Conservation (phyloP, 30 jellyfish, hydroid and myxozoan species). For the Cassiopea xamachana region DNA sequence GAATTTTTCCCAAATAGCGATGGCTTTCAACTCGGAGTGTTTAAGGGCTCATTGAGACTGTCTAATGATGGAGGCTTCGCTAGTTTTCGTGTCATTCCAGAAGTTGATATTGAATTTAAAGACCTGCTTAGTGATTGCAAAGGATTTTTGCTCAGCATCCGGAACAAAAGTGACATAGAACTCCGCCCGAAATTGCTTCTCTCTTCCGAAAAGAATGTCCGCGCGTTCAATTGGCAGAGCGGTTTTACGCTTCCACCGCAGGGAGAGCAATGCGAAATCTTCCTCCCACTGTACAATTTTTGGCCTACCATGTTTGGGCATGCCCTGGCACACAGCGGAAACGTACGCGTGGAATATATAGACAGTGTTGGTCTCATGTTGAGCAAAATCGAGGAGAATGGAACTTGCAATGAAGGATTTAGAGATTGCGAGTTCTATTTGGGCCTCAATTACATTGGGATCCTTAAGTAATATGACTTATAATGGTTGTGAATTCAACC, state of each 20-base stretch:
- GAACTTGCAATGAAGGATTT: conserved; percentile 68
- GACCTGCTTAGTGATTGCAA: conserved; percentile 23
- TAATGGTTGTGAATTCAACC: not conserved
- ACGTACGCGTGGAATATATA: conserved; percentile 82
- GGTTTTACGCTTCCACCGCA: conserved; percentile 69
- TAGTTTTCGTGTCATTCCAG: conserved; percentile 80
- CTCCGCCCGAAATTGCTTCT: conserved; percentile 77
- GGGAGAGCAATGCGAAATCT: conserved; percentile 38
- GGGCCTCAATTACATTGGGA: conserved; percentile 53
- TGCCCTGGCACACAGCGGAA: conserved; percentile 80
- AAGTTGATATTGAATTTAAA: conserved; percentile 40
- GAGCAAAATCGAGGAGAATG: conserved; percentile 89
- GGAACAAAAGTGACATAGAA: conserved; percentile 30
- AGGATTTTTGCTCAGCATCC: conserved; percentile 67
- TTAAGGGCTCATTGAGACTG: conserved; percentile 58
- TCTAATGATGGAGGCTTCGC: conserved; percentile 85
- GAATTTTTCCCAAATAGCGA: conserved; percentile 15
- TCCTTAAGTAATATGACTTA: not conserved
- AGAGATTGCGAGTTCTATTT: conserved; percentile 70
- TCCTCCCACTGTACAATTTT: conserved; percentile 68
- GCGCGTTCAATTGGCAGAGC: conserved; percentile 92
- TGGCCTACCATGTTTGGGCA: conserved; percentile 98
- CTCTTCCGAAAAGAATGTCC: conserved; percentile 73
- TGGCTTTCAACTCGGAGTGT: conserved; percentile 24
- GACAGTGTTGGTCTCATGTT: conserved; percentile 88